Base-by-base conservation (phyloP, 64 coral and sea anemone species). In the Pachyseris speciosa region DNA sequence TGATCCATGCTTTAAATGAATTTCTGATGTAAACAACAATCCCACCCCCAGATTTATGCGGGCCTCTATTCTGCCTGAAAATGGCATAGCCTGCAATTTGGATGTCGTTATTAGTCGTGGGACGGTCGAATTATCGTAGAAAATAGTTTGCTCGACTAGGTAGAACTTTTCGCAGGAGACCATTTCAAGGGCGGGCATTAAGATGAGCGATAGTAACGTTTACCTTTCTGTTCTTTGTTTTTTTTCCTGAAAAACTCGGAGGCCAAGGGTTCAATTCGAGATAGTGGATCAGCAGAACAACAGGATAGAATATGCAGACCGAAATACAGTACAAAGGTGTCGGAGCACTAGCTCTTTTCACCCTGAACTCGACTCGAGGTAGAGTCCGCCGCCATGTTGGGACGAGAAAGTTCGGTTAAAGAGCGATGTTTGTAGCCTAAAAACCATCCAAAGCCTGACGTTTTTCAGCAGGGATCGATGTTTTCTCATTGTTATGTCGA, bases 11-110 rank as follows among this genome's bases (percentile, higher is more conserved):
- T 80, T 80, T 80, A 50, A 80, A 53, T 24, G 43, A 33, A 53
- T 80, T 57, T 26, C 24, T 47, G 10, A 87, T 87, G 25, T 72
- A 87, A 33, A 87, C 67, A 87, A 51, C 16, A 12, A 87, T 53
- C 20, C 65, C 45, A 39, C 67, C 84, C 37, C 84, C 42, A 37
- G 66, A 52, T 87, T 53, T 72, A 87, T 72, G 67, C 59, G 81
- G 78, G 78, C 78, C 78, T 83, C 53, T 60, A 47, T 85, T 61
- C 34, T 85, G 63, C 83, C 61, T 68, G 44, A 85, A 87, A 72
- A 53, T 37, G 27, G 72, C 43, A 53, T 72, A 87, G 19, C 84
- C 84, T 40, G 66, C 43, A 49, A 89, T 78, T 42, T 78, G 17
- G 7, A 78, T 66, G 49, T 75, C 72, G 27, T 38, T n/a, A 89